These are phyloP conservation scores for Anthoscopus minutus DNA, from an alignment of 2,113 vertebrate genomes.

Conservation along the genomic window DNA sequence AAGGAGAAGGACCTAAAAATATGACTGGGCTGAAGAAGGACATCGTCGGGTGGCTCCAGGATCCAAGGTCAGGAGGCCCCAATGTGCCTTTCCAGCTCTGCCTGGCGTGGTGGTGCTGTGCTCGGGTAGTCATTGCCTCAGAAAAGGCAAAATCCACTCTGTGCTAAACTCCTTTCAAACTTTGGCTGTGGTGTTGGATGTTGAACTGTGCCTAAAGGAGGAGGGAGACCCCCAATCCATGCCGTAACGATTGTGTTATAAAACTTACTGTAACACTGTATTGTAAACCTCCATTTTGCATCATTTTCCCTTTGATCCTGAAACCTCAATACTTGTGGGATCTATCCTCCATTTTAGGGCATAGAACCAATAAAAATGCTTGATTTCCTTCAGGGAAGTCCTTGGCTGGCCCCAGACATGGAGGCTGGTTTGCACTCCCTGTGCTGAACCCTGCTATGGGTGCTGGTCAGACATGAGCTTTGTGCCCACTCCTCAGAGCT, in stretches of 20 bases:
- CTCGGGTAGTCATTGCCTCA: not conserved
- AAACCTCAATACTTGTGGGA: not conserved
- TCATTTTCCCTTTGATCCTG: not conserved
- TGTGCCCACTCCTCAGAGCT: not conserved
- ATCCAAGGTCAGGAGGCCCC: not conserved
- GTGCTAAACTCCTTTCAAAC: not conserved
- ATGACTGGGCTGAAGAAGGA: not conserved
- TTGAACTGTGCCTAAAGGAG: not conserved
- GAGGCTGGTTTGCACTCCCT: not conserved
- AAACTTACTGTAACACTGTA: too few species aligned
- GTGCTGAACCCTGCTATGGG: not conserved
- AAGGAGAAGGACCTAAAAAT: slow-evolving; percentile 26
- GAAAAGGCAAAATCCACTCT: not conserved
- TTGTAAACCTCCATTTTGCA: not conserved
- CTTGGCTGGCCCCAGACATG: not conserved
- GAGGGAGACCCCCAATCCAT: not conserved
- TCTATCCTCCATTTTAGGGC: not conserved
- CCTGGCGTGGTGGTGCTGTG: not conserved
- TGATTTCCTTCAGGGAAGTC: not conserved
- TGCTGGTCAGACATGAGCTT: not conserved
- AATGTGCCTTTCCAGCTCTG: not conserved
- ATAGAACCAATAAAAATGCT: not conserved
- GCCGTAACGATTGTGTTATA: too few species aligned
- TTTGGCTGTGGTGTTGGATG: not conserved
- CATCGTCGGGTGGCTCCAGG: not conserved